Evolutionary conservation across 2,888 invertebrate species (phyloP), one percentile per base, ranked within the genome.

Genomic region (Ennomos quercinarius): DNA sequence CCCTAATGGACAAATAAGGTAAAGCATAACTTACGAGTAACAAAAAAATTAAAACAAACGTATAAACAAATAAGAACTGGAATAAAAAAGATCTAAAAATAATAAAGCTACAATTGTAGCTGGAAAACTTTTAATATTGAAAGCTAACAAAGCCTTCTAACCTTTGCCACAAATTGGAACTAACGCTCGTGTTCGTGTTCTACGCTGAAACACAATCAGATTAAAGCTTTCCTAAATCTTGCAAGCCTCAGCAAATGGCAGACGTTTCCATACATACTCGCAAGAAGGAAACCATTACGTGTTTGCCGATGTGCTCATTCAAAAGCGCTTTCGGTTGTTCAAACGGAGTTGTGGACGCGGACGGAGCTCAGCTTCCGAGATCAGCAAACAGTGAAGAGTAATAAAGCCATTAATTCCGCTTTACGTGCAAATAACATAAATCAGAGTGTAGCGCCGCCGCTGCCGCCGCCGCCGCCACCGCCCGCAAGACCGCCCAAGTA

Each of bases 361-460:
- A 76, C 78, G 77, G 69, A 78, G 80, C 81, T 79, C 78, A 76
- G 78, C 77, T 76, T 79, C 74, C 76, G 82, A 84, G 86, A 88
- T 87, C 83, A 86, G 80, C 84, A 91, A 88, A 90, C 87, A 89
- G 84, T 82, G 87, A 86, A 87, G 87, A 86, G 87, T 91, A 89
- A 89, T 89, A 90, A 89, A 88, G 88, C 86, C 89, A 91, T 91
- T 91, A 91, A 91, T 91, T 91, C 87, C 86, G 87, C 87, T 90
- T 89, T 88, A 88, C 86, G 87, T 88, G 89, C 87, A 91, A 91
- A 90, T 87, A 90, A 88, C 90, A 91, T 91, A 91, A 91, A 92
- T 92, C 91, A 91, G 89, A 84, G 78, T 86, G 85, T 81, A 86
- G 80, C 84, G 83, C 81, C 80, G 81, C 78, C 48, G 43, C 34